Percentiles rank a stretch among this genome's conserved stretches.
Evolutionary conservation across 2,888 invertebrate genomes (phyloP).

Genomic region (Hetaerina titia): DNA sequence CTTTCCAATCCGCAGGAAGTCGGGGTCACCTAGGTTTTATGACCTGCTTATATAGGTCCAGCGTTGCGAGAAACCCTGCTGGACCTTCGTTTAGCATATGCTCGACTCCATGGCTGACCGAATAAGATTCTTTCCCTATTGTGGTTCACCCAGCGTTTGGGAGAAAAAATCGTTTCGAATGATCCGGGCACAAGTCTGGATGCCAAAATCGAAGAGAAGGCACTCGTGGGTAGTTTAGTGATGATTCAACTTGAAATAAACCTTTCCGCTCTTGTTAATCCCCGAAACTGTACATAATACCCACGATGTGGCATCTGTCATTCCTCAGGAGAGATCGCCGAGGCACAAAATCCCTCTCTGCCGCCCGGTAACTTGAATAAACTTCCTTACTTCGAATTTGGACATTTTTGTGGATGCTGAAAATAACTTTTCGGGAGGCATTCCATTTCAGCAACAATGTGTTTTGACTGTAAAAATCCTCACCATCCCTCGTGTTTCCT

Average conservation of each 20-base stretch:
- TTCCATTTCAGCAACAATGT: background rate
- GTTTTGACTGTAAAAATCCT: background rate
- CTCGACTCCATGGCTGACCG: background rate
- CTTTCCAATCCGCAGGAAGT: background rate
- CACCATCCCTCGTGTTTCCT: too few relatives aligned
- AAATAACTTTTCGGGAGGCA: too few relatives aligned
- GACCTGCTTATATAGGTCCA: background rate
- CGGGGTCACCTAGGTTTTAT: background rate
- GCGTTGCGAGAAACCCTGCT: background rate
- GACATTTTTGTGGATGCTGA: too few relatives aligned
- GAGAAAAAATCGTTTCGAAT: background rate
- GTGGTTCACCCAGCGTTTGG: background rate
- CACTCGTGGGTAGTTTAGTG: background rate
- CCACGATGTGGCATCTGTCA: background rate
- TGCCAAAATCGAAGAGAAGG: slow-evolving; percentile 7
- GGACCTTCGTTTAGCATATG: background rate
- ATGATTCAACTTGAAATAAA: background rate
- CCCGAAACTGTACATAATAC: background rate
- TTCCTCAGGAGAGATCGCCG: background rate
- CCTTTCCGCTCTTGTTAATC: background rate
- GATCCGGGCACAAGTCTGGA: background rate
- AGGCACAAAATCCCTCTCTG: background rate
- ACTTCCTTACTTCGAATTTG: background rate
- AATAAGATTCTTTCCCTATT: background rate
- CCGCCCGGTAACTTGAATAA: background rate